phyloP scores from a whole-genome alignment of 2,113 vertebrate species.

The Excalfactoria chinensis region DNA sequence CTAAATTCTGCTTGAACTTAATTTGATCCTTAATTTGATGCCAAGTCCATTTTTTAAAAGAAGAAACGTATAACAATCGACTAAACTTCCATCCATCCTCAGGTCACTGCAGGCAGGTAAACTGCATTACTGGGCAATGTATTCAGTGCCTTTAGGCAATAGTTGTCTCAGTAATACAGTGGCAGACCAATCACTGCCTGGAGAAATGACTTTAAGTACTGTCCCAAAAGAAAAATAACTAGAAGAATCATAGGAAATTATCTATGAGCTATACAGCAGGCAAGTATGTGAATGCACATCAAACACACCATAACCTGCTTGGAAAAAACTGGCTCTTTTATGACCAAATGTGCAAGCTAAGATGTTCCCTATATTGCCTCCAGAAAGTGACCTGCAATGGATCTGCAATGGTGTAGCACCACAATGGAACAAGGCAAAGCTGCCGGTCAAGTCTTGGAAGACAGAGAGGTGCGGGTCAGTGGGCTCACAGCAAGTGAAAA shows the following conservation, averaged over 20 bases:
- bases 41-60: background rate
- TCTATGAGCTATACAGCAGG: background rate
- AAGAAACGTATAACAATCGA: background rate
- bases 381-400: background rate
- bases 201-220: background rate
- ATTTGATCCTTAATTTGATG: slow-evolving; percentile 50
- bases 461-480: background rate
- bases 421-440: background rate
- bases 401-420: background rate
- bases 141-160: background rate
- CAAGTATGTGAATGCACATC: background rate
- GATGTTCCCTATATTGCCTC: background rate
- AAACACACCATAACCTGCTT: background rate
- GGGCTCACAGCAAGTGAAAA: background rate
- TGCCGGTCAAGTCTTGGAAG: background rate
- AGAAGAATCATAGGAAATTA: background rate
- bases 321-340: background rate
- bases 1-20: slow-evolving; percentile 26
- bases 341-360: background rate
- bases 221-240: background rate
- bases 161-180: background rate
- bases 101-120: slow-evolving; percentile 14
- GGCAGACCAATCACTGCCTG: background rate
- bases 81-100: background rate
- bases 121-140: background rate